Conservation (phyloP, 2,113 vertebrate genomes). For the Pseudolaguvia tuberculata region DNA sequence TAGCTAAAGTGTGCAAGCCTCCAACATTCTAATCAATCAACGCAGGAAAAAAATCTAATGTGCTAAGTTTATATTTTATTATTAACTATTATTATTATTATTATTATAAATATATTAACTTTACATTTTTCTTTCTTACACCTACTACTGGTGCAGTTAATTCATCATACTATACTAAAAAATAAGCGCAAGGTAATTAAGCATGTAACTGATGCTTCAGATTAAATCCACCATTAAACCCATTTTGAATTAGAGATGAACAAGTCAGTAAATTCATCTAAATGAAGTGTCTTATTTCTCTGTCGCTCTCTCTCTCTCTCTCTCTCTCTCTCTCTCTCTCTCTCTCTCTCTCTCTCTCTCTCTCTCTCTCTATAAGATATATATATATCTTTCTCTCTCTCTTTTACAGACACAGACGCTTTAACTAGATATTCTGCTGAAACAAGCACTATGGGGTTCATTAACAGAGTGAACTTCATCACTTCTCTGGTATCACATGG, state of each 20-base stretch:
- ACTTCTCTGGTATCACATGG: background rate
- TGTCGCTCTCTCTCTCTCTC: background rate
- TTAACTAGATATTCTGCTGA: background rate
- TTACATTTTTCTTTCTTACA: no score
- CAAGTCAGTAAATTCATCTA: background rate
- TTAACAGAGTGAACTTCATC: constrained; percentile 12
- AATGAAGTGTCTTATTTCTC: no score
- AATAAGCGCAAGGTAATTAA: no score
- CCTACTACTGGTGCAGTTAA: background rate
- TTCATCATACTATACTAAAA: background rate
- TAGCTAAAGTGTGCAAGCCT: no score
- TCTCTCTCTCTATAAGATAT: no score
- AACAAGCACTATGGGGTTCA: background rate
- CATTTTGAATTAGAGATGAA: background rate
- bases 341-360: background rate
- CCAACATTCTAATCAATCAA: no score
- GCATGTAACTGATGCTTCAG: no score
- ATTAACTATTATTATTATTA: no score
- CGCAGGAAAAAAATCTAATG: no score
- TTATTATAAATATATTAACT: no score
- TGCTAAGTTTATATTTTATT: no score
- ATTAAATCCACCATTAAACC: background rate
- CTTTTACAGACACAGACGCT: background rate
- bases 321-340: background rate
- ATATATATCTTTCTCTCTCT: no score